Percentiles rank a stretch among this genome's conserved stretches.
phyloP scores from a whole-genome alignment of 2,888 invertebrate genomes.

The Cephus runcator region DNA sequence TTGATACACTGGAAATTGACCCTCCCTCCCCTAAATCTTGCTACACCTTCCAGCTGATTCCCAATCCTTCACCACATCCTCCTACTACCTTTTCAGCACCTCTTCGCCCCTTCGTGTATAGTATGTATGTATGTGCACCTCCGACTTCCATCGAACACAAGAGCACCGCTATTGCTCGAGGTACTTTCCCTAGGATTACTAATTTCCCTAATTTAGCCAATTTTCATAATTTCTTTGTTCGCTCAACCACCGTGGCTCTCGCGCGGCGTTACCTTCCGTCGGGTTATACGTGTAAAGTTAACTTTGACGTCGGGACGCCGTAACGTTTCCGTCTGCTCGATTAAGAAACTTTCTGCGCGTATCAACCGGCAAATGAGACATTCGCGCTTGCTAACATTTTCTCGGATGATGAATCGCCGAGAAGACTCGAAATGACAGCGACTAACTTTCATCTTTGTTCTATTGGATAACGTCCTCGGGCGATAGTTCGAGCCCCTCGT shows the following conservation, averaged over 20 bases:
- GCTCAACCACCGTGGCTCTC: background rate
- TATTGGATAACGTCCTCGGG: background rate
- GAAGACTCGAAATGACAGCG: background rate
- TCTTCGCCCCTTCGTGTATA: background rate
- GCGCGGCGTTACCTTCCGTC: background rate
- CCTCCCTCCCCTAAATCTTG: background rate
- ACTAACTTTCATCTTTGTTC: background rate
- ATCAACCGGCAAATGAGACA: background rate
- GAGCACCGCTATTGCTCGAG: background rate
- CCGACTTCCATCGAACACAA: background rate
- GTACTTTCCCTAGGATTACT: slow-evolving; percentile 34
- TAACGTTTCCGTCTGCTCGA: background rate
- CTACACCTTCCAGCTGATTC: background rate
- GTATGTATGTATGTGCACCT: background rate
- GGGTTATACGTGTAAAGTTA: background rate
- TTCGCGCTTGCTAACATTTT: background rate
- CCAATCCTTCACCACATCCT: background rate
- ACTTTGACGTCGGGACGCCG: background rate
- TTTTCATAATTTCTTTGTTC: slow-evolving; percentile 11
- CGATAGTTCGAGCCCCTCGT: background rate
- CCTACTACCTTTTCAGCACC: background rate
- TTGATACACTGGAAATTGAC: background rate
- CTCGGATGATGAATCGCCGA: background rate
- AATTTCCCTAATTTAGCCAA: slow-evolving; percentile 44
- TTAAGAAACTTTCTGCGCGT: background rate